These are phyloP conservation scores for Mormyrus iriodes DNA, from an alignment of 2,113 vertebrate genomes.

Conservation along the genomic window DNA sequence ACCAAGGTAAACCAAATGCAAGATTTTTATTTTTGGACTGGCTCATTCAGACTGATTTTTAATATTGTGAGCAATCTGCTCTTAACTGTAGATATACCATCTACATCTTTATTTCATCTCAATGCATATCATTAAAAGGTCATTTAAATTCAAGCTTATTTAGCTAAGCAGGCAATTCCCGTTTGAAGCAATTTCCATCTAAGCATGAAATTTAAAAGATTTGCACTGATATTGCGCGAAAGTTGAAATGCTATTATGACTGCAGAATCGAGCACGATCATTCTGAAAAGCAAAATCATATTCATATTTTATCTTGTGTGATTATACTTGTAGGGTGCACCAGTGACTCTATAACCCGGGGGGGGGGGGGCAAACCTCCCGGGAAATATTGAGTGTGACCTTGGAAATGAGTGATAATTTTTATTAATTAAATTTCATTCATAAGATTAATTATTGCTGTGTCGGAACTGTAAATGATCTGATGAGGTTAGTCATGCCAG, in stretches of 20 bases:
- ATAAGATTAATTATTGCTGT: not conserved
- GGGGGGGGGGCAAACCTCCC: not conserved
- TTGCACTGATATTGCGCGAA: not conserved
- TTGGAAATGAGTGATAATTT: not conserved
- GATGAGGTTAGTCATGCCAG: not conserved
- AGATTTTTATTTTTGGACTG: not conserved
- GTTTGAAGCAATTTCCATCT: not conserved
- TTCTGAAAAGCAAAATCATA: not conserved
- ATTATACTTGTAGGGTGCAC: not conserved
- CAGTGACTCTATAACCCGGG: not conserved
- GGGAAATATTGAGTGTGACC: conserved; percentile 4
- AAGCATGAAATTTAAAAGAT: not conserved
- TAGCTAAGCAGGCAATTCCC: not conserved
- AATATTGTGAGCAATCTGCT: not conserved
- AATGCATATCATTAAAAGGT: not conserved
- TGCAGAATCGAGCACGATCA: not conserved
- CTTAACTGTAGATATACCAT: not conserved
- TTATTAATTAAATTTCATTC: not conserved
- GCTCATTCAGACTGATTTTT: not conserved
- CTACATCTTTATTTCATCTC: not conserved
- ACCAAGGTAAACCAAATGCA: not conserved
- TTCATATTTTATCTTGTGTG: not conserved
- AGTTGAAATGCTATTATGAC: not conserved
- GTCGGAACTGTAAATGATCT: not conserved
- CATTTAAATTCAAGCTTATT: not conserved